Percentiles rank a stretch among this genome's conserved stretches.
phyloP scores from a whole-genome alignment of 2,888 invertebrate genomes.

The Gryllus longicercus region DNA sequence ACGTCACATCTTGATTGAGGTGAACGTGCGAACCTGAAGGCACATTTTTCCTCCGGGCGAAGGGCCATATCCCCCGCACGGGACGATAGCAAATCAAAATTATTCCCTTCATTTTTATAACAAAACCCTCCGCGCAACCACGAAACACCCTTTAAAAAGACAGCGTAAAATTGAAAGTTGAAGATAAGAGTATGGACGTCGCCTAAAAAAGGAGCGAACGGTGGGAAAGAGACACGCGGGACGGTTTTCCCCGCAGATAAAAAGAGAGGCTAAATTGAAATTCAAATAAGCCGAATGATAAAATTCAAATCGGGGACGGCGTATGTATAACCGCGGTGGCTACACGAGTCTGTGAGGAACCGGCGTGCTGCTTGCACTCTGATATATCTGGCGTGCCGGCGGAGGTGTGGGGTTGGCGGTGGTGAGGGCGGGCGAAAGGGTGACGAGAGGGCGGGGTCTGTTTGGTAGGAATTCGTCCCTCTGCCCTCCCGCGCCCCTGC shows the following conservation, averaged over 20 bases:
- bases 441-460: too few species aligned
- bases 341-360: not conserved
- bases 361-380: not conserved
- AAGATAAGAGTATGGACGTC: conserved; percentile 23
- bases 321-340: conserved; percentile 5
- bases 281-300: conserved; percentile 43
- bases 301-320: conserved; percentile 40
- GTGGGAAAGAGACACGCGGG: conserved; percentile 17
- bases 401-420: not conserved
- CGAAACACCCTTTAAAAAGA: conserved; percentile 11
- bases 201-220: not conserved
- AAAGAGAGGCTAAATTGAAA: conserved; percentile 42
- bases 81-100: conserved; percentile 22
- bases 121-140: not conserved
- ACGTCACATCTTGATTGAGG: not conserved
- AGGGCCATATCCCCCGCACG: not conserved
- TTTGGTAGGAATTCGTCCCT: too few species aligned
- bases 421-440: not conserved
- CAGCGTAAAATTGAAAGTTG: conserved; percentile 25
- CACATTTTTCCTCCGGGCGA: not conserved
- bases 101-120: conserved; percentile 24
- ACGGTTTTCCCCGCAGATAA: conserved; percentile 35
- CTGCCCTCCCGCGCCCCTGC: too few species aligned
- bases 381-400: not conserved
- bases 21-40: conserved; percentile 17